phyloP scores from a whole-genome alignment of 2,113 vertebrate genomes.

The Clarias magur region DNA sequence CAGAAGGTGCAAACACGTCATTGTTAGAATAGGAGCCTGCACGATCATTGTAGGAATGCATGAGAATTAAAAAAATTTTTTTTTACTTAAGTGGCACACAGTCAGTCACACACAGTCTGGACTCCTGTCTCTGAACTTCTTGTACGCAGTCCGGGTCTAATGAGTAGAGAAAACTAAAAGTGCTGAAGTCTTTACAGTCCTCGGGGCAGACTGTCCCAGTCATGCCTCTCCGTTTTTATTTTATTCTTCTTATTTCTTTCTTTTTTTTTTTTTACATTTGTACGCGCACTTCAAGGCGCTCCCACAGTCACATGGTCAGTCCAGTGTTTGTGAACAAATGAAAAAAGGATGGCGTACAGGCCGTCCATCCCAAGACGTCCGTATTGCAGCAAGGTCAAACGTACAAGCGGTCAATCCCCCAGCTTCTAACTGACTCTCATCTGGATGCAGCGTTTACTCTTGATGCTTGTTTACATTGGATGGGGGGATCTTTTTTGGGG shows the following conservation, averaged over 20 bases:
- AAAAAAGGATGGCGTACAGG: slow-evolving; percentile 1
- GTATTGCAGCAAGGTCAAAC: slow-evolving; percentile 64
- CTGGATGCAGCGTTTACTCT: slow-evolving; percentile 43
- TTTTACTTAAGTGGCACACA: slow-evolving; percentile 52
- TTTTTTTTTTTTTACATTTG: slow-evolving; percentile 2
- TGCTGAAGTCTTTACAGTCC: slow-evolving; percentile 60
- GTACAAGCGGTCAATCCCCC: slow-evolving; percentile 61
- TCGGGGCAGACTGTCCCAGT: slow-evolving; percentile 27
- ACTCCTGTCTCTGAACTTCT: slow-evolving; percentile 43
- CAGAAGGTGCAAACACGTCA: slow-evolving; percentile 64
- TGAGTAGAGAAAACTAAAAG: slow-evolving; percentile 37
- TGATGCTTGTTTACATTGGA: slow-evolving; percentile 21
- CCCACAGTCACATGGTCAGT: slow-evolving; percentile 67
- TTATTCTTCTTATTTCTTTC: neutral
- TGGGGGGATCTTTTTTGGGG: neutral
- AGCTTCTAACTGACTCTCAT: slow-evolving; percentile 46
- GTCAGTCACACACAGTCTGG: slow-evolving; percentile 56
- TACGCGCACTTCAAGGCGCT: slow-evolving; percentile 35
- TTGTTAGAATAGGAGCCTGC: slow-evolving; percentile 32
- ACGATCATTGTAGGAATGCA: slow-evolving; percentile 64
- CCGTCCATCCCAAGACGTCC: slow-evolving; percentile 59
- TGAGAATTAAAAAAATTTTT: slow-evolving; percentile 62
- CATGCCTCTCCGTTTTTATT: slow-evolving; percentile 9
- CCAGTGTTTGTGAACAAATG: slow-evolving; percentile 63
- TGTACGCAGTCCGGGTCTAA: neutral